phyloP scores from a whole-genome alignment of 1,140 invertebrate genomes.

The Trachymyrmex septentrionalis region DNA sequence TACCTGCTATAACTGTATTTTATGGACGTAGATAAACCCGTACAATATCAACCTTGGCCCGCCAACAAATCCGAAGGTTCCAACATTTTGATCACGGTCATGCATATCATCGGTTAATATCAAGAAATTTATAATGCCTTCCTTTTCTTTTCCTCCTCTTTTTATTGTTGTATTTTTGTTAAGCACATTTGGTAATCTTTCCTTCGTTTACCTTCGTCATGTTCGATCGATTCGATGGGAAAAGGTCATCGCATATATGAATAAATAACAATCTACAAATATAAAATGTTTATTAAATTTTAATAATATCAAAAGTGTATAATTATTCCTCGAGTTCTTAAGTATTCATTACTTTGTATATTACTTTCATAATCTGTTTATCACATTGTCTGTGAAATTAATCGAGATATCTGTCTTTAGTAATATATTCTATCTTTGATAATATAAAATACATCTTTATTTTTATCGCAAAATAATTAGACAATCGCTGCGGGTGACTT shows the following conservation, averaged over 20 bases:
- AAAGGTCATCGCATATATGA: neutral
- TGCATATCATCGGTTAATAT: conserved; percentile 43
- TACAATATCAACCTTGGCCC: conserved; percentile 65
- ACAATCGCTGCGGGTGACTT: neutral
- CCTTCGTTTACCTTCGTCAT: conserved; percentile 1
- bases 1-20: conserved; percentile 63
- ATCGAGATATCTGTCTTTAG: neutral
- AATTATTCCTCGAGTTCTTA: neutral
- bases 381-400: neutral
- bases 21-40: conserved; percentile 59
- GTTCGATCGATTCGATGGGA: neutral
- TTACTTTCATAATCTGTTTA: neutral
- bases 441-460: neutral
- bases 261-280: neutral
- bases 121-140: conserved; percentile 34
- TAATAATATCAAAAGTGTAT: neutral
- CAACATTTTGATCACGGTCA: conserved; percentile 33
- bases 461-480: neutral
- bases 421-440: neutral
- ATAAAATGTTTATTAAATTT: neutral
- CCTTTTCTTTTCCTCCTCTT: conserved; percentile 48
- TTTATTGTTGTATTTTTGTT: conserved; percentile 28
- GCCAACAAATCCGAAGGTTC: conserved; percentile 44
- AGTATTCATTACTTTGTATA: neutral
- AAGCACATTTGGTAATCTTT: conserved; percentile 7